These are phyloP conservation scores for Nematolebias whitei DNA, from an alignment of 2,113 vertebrate genomes.

Conservation along the genomic window DNA sequence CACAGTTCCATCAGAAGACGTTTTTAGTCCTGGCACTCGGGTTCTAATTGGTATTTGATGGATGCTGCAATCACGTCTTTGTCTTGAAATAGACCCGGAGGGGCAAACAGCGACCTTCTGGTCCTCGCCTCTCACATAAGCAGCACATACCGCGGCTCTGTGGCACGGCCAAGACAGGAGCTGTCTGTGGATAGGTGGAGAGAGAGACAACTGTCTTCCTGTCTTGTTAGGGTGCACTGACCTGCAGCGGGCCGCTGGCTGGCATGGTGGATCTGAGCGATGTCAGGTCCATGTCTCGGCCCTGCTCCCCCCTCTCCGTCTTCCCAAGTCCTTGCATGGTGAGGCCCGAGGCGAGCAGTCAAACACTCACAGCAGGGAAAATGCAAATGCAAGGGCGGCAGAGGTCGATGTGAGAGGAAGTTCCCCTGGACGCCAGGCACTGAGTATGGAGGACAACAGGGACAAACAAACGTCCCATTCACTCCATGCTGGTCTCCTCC, in stretches of 20 bases:
- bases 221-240: slow-evolving; percentile 46
- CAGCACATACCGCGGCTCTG: slow-evolving; percentile 65
- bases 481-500: slow-evolving; percentile 31
- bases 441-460: slow-evolving; percentile 51
- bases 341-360: slow-evolving; percentile 2
- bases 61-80: slow-evolving; percentile 45
- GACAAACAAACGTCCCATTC: slow-evolving; percentile 68
- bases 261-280: slow-evolving; percentile 78
- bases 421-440: slow-evolving; percentile 58
- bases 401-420: slow-evolving; percentile 52
- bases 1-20: slow-evolving; percentile 31
- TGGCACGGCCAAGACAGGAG: slow-evolving; percentile 49
- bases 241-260: slow-evolving; percentile 70
- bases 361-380: slow-evolving; percentile 38
- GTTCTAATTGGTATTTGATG: slow-evolving; percentile 75
- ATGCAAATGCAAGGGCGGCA: slow-evolving; percentile 53
- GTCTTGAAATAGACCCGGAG: slow-evolving; percentile 46
- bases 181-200: slow-evolving; percentile 41
- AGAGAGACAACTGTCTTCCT: slow-evolving; percentile 6
- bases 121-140: slow-evolving; percentile 61
- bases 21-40: slow-evolving; percentile 55
- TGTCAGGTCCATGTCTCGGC: slow-evolving; percentile 74
- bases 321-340: slow-evolving; percentile 75
- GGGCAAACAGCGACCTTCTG: slow-evolving; percentile 43
- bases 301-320: slow-evolving; percentile 69